phyloP scores from a whole-genome alignment of 2,888 invertebrate genomes.

The Chalcis sispes region DNA sequence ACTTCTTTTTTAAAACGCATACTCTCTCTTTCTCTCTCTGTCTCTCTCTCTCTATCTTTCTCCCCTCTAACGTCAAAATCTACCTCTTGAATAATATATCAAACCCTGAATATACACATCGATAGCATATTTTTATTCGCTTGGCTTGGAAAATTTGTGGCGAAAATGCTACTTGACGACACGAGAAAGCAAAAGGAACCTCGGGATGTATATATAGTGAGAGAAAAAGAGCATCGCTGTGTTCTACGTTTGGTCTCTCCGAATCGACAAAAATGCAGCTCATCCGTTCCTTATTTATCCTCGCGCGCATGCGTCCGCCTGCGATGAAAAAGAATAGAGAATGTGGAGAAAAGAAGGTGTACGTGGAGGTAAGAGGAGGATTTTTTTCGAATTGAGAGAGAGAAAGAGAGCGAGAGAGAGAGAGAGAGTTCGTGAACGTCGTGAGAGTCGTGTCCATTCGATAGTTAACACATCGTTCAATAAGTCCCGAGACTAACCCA shows the following conservation, averaged over 20 bases:
- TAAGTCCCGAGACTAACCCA: no score
- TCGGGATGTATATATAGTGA: no score
- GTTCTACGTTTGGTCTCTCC: conserved; percentile 43
- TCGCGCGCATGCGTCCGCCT: neutral
- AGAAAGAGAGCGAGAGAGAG: neutral
- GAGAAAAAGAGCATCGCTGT: conserved; percentile 17
- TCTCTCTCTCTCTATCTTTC: neutral
- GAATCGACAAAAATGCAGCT: conserved; percentile 45
- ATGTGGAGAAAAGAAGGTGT: neutral
- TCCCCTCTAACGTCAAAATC: no score
- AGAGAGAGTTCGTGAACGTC: conserved; percentile 8
- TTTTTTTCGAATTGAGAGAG: conserved; percentile 15
- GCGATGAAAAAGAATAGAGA: neutral
- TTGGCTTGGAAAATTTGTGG: neutral
- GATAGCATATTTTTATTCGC: neutral
- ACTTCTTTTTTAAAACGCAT: no score
- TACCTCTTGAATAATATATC: no score
- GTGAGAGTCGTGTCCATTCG: no score
- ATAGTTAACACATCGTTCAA: no score
- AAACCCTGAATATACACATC: no score
- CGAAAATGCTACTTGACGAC: no score
- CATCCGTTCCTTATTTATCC: neutral
- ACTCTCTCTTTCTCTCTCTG: neutral
- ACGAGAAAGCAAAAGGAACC: no score
- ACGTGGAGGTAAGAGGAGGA: neutral